Evolutionary conservation across 2,113 vertebrate species (phyloP).

Genomic region (Platycercus adscitus): DNA sequence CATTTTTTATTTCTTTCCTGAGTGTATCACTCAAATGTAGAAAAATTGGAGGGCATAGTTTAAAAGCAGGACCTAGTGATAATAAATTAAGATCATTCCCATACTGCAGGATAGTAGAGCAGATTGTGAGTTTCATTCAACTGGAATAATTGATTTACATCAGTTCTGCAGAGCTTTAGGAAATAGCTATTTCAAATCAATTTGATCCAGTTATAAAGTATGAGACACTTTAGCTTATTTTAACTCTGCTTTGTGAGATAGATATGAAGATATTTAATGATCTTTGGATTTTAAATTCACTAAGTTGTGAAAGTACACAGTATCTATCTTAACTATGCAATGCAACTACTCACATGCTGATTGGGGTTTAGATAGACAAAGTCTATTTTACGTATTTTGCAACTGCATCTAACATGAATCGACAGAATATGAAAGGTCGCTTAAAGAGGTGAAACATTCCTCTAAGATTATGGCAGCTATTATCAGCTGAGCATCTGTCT

Average conservation of each 20-base stretch:
- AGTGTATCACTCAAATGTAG: not conserved
- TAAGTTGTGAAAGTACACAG: not conserved
- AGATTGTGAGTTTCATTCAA: constrained; percentile 17
- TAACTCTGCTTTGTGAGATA: constrained; percentile 6
- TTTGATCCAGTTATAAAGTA: constrained; percentile 49
- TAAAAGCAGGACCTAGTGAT: not conserved
- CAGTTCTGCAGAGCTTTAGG: constrained; percentile 38
- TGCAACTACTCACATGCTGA: not conserved
- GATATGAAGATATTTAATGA: not conserved
- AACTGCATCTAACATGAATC: not conserved
- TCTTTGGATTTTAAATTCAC: constrained; percentile 37
- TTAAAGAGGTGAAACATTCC: not conserved
- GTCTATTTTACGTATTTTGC: not conserved
- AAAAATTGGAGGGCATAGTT: not conserved
- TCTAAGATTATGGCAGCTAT: not conserved
- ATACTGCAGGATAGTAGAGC: constrained; percentile 7
- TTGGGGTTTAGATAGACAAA: not conserved
- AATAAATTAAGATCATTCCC: constrained; percentile 15
- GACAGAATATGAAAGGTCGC: not conserved
- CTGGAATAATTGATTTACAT: constrained; percentile 59
- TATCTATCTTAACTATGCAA: not conserved
- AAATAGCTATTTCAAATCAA: constrained; percentile 56
- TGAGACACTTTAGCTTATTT: constrained; percentile 45
- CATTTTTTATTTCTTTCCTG: not conserved
- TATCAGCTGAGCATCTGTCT: not conserved